Evolutionary conservation across 2,797 vertebrate species (phyloP).

Genomic region (Fratercula arctica): DNA sequence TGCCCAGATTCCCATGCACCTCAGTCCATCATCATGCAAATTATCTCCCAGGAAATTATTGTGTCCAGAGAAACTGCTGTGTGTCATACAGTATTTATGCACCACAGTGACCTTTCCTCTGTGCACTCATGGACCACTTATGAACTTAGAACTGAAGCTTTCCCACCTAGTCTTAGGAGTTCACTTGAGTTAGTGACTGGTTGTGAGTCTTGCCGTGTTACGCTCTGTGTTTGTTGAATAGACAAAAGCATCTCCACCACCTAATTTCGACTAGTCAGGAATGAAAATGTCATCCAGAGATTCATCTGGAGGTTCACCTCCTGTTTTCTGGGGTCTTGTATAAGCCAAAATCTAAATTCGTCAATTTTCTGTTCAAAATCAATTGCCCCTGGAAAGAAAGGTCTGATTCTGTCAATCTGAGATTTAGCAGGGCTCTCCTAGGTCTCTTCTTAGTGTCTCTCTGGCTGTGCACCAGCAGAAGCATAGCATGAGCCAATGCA

Average conservation of each 20-base stretch:
- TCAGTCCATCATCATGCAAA: neutral
- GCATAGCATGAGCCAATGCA: neutral
- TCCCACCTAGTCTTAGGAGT: neutral
- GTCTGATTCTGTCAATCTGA: neutral
- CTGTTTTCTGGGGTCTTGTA: neutral
- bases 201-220: neutral
- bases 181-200: neutral
- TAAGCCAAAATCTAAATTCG: neutral
- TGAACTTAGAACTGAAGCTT: neutral
- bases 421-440: neutral
- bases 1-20: neutral
- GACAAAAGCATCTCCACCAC: neutral
- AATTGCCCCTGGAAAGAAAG: neutral
- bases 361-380: constrained; percentile 6
- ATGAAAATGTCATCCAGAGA: neutral
- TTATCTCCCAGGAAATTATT: neutral
- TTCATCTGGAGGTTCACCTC: too few relatives aligned
- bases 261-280: neutral
- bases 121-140: neutral
- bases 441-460: too few relatives aligned
- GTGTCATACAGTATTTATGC: neutral
- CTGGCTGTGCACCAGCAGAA: neutral
- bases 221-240: neutral
- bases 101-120: neutral
- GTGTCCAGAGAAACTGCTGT: neutral